These are phyloP conservation scores for Abscondita cerata DNA, from an alignment of 2,888 invertebrate genomes.

Conservation along the genomic window DNA sequence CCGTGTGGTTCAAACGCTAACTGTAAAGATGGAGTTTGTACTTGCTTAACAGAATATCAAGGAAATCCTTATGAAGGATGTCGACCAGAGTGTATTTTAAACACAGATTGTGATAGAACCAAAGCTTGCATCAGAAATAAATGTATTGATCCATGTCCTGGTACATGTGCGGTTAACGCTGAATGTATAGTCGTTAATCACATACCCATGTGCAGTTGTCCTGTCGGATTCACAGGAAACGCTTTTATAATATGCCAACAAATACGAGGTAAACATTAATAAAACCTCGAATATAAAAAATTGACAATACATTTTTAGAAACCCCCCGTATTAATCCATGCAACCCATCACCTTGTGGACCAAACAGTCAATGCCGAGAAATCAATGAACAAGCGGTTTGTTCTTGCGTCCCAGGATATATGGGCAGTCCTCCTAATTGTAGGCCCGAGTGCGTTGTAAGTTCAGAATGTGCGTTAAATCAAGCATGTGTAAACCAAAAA, in stretches of 20 bases:
- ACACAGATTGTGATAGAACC: constrained; percentile 73
- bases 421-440: constrained; percentile 80
- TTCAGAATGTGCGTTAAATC: constrained; percentile 75
- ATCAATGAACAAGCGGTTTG: constrained; percentile 72
- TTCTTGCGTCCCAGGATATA: constrained; percentile 72
- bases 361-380: constrained; percentile 71
- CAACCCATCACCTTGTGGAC: constrained; percentile 73
- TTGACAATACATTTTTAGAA: constrained; percentile 41
- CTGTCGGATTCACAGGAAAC: constrained; percentile 72
- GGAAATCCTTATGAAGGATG: constrained; percentile 76
- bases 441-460: constrained; percentile 77
- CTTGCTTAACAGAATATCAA: constrained; percentile 71
- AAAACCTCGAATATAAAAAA: background rate
- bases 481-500: constrained; percentile 75
- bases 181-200: constrained; percentile 78
- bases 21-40: constrained; percentile 72
- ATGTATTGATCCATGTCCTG: constrained; percentile 76
- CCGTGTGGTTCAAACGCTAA: constrained; percentile 72
- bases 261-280: constrained; percentile 60
- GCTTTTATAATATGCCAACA: constrained; percentile 71
- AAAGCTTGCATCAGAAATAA: constrained; percentile 74
- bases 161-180: constrained; percentile 77
- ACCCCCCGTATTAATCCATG: constrained; percentile 66
- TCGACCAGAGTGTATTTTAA: constrained; percentile 76
- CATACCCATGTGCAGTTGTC: constrained; percentile 78